Evolutionary conservation across 2,797 vertebrate species (phyloP).

Genomic region (Hydrocynus forskahlii): DNA sequence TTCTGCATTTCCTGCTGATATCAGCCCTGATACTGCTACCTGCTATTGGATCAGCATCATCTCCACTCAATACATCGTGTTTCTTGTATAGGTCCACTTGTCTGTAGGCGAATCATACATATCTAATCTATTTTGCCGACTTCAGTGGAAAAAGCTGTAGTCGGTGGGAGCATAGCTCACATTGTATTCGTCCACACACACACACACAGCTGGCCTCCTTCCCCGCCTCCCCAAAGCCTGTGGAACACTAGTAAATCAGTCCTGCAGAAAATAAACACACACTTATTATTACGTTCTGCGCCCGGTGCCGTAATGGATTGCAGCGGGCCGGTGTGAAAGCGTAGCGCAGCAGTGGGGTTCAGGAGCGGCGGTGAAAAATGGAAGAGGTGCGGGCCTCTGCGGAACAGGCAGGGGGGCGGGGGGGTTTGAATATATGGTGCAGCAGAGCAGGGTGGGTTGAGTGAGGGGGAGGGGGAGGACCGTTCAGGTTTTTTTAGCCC

Average conservation of each 20-base stretch:
- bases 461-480: background rate
- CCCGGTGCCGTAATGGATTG: conserved; percentile 78
- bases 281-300: conserved; percentile 78
- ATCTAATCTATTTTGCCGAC: conserved; percentile 77
- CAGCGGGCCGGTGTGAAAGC: conserved; percentile 66
- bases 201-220: conserved; percentile 72
- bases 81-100: background rate
- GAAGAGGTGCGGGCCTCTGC: conserved; percentile 61
- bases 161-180: conserved; percentile 51
- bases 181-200: conserved; percentile 70
- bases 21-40: too few relatives aligned
- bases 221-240: conserved; percentile 63
- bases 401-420: conserved; percentile 68
- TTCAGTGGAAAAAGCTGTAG: too few relatives aligned
- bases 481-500: background rate
- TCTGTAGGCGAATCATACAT: conserved; percentile 65
- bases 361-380: conserved; percentile 79
- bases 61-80: background rate
- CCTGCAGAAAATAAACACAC: conserved; percentile 81
- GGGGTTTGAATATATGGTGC: conserved; percentile 36
- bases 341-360: conserved; percentile 31
- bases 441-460: background rate
- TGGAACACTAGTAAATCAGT: conserved; percentile 74
- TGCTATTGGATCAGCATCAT: too few relatives aligned
- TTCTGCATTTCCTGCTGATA: too few relatives aligned